Evolutionary conservation across 2,113 vertebrate genomes (phyloP).

Genomic region (Campylorhamphus procurvoides): DNA sequence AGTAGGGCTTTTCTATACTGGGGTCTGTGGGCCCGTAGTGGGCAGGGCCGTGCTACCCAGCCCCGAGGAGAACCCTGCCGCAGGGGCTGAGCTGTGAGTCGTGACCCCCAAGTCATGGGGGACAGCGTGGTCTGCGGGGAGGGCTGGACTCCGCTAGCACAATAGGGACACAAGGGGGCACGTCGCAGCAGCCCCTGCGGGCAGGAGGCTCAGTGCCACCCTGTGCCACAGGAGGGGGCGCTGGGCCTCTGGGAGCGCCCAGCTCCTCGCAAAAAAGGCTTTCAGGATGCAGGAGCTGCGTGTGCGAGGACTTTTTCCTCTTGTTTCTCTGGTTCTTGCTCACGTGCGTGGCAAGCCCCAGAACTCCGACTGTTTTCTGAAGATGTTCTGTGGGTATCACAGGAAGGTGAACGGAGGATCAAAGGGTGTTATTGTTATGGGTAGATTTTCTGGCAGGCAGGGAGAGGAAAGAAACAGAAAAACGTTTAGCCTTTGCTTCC

Average conservation of each 20-base stretch:
- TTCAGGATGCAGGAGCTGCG: neutral
- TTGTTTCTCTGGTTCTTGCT: constrained; percentile 18
- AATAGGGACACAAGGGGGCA: fast-evolving
- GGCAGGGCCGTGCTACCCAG: neutral
- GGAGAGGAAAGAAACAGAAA: neutral
- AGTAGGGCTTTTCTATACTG: neutral
- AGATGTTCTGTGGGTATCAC: neutral
- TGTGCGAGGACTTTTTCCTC: neutral
- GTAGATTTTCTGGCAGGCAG: neutral
- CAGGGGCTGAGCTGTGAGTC: neutral
- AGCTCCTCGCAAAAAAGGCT: too few relatives aligned
- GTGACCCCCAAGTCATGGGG: fast-evolving
- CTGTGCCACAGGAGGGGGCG: neutral
- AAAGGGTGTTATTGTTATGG: neutral
- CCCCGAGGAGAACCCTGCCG: neutral
- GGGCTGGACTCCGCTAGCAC: neutral
- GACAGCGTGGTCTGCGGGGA: neutral
- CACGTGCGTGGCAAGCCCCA: neutral
- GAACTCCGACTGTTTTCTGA: neutral
- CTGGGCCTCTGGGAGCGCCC: neutral
- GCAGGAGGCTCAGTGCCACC: neutral
- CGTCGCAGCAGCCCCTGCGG: too few relatives aligned
- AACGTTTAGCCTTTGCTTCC: neutral
- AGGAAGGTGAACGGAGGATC: constrained; percentile 26
- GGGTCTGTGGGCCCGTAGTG: neutral